Percentiles rank a stretch among this genome's conserved stretches.
These are phyloP conservation scores for Danaus plexippus DNA, from an alignment of 1,140 invertebrate genomes.

Conservation along the genomic window DNA sequence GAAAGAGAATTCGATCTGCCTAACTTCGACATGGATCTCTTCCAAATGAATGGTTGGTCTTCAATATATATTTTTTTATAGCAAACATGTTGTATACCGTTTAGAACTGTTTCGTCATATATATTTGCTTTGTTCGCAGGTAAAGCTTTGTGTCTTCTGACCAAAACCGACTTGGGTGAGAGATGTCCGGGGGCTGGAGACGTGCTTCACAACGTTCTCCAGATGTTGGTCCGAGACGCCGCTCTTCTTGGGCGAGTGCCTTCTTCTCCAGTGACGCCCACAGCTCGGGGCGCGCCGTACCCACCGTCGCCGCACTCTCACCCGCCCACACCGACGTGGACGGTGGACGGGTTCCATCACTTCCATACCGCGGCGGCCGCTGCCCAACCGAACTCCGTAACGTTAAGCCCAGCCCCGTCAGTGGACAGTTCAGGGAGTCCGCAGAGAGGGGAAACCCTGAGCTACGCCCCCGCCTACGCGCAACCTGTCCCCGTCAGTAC, in stretches of 20 bases:
- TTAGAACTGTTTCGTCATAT: too few relatives aligned
- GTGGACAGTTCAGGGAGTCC: constrained; percentile 90
- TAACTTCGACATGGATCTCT: constrained; percentile 92
- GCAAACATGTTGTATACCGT: too few relatives aligned
- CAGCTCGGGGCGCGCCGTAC: constrained; percentile 83
- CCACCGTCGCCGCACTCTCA: constrained; percentile 82
- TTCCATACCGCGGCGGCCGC: constrained; percentile 76
- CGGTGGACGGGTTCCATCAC: constrained; percentile 72
- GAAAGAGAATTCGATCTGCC: constrained; percentile 94
- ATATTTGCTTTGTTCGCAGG: constrained; percentile 68
- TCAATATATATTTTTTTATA: background rate
- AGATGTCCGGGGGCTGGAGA: constrained; percentile 93
- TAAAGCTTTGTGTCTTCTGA: constrained; percentile 91
- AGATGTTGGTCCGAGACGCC: constrained; percentile 87
- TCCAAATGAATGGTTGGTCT: constrained; percentile 94
- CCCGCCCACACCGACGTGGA: constrained; percentile 84
- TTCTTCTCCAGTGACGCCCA: constrained; percentile 87
- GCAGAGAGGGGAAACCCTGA: constrained; percentile 79
- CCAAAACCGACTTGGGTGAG: constrained; percentile 90
- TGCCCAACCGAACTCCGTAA: constrained; percentile 86
- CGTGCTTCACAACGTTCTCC: constrained; percentile 92
- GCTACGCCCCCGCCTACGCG: constrained; percentile 86
- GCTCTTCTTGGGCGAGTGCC: constrained; percentile 83
- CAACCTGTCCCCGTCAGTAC: constrained; percentile 72
- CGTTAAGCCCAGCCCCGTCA: constrained; percentile 89